phyloP scores from a whole-genome alignment of 2,888 invertebrate species.

The Scaptomyza tumidula region DNA sequence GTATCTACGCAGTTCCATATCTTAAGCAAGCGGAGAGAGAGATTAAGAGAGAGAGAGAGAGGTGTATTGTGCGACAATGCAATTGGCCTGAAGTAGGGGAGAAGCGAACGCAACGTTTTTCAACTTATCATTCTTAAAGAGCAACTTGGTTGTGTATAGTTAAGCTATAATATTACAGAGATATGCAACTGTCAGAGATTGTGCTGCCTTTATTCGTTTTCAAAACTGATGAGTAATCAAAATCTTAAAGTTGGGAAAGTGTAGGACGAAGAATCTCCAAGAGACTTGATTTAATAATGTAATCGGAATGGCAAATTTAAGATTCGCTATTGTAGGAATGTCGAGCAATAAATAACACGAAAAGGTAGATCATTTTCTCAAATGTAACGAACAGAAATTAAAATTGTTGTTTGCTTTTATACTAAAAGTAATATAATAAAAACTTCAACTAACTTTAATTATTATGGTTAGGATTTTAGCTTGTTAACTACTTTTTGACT shows the following conservation, averaged over 20 bases:
- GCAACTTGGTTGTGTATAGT: conserved; percentile 18
- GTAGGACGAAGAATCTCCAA: neutral
- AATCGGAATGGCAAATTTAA: neutral
- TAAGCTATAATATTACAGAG: conserved; percentile 34
- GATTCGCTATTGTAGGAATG: too few species aligned
- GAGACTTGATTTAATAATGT: neutral
- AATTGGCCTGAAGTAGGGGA: conserved; percentile 26
- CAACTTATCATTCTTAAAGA: conserved; percentile 35
- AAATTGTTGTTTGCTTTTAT: neutral
- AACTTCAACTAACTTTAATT: too few species aligned
- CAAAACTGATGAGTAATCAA: conserved; percentile 30
- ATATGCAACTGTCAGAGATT: conserved; percentile 14
- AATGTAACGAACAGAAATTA: too few species aligned
- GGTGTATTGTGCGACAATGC: conserved; percentile 18
- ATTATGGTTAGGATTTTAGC: too few species aligned
- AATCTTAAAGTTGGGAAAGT: neutral
- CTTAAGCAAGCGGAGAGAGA: conserved; percentile 13
- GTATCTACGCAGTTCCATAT: conserved; percentile 16
- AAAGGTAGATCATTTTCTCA: too few species aligned
- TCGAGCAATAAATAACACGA: too few species aligned
- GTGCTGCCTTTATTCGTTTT: conserved; percentile 4
- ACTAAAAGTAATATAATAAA: too few species aligned
- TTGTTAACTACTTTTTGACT: too few species aligned
- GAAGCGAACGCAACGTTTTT: conserved; percentile 26
- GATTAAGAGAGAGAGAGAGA: neutral